These are phyloP conservation scores for Acrocephalus arundinaceus DNA, from an alignment of 2,113 vertebrate species.

Conservation along the genomic window DNA sequence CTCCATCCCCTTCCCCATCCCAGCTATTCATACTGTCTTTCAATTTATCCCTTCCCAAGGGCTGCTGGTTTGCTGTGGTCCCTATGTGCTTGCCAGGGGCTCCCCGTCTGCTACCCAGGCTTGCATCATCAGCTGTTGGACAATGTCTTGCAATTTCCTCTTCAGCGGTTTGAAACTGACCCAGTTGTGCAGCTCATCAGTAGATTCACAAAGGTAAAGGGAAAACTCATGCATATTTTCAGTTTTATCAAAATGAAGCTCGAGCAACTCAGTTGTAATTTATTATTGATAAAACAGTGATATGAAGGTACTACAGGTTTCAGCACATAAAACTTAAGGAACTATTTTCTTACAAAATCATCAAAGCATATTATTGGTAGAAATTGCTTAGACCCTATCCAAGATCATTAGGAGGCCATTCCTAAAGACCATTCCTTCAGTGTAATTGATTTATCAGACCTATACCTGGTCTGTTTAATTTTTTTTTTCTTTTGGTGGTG, in stretches of 20 bases:
- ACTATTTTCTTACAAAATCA: neutral
- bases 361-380: neutral
- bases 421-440: neutral
- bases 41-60: conserved; percentile 12
- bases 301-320: neutral
- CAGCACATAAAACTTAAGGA: neutral
- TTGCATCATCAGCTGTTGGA: conserved; percentile 64
- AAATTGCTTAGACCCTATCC: neutral
- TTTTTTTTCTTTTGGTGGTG: neutral
- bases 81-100: conserved; percentile 23
- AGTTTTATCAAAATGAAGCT: neutral
- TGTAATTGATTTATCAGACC: neutral
- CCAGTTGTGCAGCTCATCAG: conserved; percentile 60
- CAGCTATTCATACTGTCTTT: neutral
- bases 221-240: neutral
- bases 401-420: neutral
- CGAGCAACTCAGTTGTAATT: neutral
- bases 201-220: conserved; percentile 57
- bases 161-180: conserved; percentile 66
- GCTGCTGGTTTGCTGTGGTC: conserved; percentile 51
- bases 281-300: neutral
- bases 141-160: conserved; percentile 60
- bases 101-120: conserved; percentile 53
- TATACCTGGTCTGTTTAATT: neutral
- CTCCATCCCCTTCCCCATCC: neutral